Evolutionary conservation across 2,888 invertebrate species (phyloP).

Genomic region (Pasiphila rectangulata): DNA sequence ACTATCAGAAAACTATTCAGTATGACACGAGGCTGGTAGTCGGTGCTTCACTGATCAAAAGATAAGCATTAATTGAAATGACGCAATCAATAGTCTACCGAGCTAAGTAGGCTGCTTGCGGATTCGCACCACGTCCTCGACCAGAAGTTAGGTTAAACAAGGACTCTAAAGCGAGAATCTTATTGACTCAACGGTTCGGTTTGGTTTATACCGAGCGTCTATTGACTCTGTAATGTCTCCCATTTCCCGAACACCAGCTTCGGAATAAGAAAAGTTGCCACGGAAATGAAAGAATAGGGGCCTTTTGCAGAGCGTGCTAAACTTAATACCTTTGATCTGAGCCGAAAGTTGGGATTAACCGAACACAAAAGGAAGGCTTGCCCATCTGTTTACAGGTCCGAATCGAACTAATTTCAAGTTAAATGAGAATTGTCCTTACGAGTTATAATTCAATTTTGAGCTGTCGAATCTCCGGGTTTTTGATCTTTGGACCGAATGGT

Average conservation of each 20-base stretch:
- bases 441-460: constrained; percentile 67
- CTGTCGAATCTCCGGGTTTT: constrained; percentile 42
- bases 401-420: constrained; percentile 69
- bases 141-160: constrained; percentile 62
- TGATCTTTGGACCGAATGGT: constrained; percentile 34
- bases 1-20: constrained; percentile 23
- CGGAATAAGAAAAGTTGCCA: constrained; percentile 73
- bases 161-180: constrained; percentile 62
- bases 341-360: constrained; percentile 68
- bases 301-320: constrained; percentile 63
- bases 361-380: constrained; percentile 68
- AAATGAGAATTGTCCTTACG: constrained; percentile 66
- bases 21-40: constrained; percentile 21
- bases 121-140: constrained; percentile 55
- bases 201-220: constrained; percentile 60
- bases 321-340: constrained; percentile 75
- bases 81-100: constrained; percentile 47
- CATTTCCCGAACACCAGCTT: constrained; percentile 74
- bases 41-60: constrained; percentile 31
- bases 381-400: constrained; percentile 62
- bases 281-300: constrained; percentile 68
- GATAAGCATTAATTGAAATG: constrained; percentile 53
- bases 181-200: constrained; percentile 65
- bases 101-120: constrained; percentile 42
- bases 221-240: constrained; percentile 77